phyloP scores from a whole-genome alignment of 2,888 invertebrate species.

The Odontocolon sp. region DNA sequence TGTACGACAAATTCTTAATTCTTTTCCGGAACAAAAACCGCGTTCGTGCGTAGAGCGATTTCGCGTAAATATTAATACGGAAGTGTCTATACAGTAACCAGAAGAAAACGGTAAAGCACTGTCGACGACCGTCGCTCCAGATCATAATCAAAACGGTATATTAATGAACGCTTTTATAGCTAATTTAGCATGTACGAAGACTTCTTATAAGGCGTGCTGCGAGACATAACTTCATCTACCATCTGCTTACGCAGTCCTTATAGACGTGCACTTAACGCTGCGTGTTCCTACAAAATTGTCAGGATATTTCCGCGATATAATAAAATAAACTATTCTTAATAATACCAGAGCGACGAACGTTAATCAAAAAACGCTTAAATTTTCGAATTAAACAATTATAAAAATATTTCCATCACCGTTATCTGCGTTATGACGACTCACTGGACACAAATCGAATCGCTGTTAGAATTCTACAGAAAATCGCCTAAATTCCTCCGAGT shows the following conservation, averaged over 20 bases:
- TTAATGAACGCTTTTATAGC: conserved; percentile 36
- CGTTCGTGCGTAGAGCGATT: no score
- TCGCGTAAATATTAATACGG: no score
- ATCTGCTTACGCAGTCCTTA: conserved; percentile 18
- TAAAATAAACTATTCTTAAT: neutral
- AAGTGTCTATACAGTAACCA: no score
- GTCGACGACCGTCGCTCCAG: conserved; percentile 38
- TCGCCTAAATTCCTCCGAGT: conserved; percentile 42
- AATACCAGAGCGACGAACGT: neutral
- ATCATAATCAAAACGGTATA: conserved; percentile 50
- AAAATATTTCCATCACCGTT: conserved; percentile 36
- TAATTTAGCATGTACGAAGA: conserved; percentile 28
- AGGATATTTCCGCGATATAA: neutral
- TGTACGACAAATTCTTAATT: no score
- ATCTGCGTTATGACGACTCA: conserved; percentile 16
- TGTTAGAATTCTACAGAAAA: conserved; percentile 20
- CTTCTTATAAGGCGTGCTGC: neutral
- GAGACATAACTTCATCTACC: conserved; percentile 25
- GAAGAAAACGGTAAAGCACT: conserved; percentile 44
- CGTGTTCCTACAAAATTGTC: neutral
- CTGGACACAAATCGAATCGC: conserved; percentile 12
- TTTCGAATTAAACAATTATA: neutral
- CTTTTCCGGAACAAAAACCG: no score
- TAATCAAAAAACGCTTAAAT: neutral
- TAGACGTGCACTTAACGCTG: neutral